Conservation (phyloP, 2,888 invertebrate species). For the Eupithecia inturbata region DNA sequence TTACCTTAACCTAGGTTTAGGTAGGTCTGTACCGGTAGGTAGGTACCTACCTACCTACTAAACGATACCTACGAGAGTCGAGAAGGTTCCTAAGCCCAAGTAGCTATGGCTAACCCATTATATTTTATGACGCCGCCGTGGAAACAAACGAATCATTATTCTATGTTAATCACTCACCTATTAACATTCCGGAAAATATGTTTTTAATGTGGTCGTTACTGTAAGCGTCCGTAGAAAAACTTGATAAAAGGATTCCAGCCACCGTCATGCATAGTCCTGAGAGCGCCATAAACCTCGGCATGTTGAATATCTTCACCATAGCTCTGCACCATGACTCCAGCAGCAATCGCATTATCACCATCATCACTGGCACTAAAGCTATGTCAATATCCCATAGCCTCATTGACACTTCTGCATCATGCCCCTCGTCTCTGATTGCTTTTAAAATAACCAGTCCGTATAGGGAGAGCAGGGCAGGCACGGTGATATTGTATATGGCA, state of each 20-base stretch:
- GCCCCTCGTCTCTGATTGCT: conserved; percentile 76
- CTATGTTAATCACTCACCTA: conserved; percentile 66
- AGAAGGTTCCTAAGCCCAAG: background rate
- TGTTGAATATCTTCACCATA: conserved; percentile 82
- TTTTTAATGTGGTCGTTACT: conserved; percentile 78
- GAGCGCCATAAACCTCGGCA: conserved; percentile 84
- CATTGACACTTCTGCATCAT: conserved; percentile 66
- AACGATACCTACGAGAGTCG: too few species aligned
- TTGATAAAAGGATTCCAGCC: conserved; percentile 82
- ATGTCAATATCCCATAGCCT: conserved; percentile 85
- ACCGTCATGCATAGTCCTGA: conserved; percentile 84
- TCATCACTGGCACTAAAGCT: conserved; percentile 85
- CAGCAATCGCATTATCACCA: conserved; percentile 83
- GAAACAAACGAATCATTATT: conserved; percentile 36
- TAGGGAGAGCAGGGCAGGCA: conserved; percentile 81
- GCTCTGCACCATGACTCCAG: conserved; percentile 85
- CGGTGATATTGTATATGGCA: conserved; percentile 85
- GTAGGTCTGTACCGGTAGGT: background rate
- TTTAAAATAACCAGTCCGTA: conserved; percentile 84
- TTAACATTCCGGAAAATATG: conserved; percentile 79
- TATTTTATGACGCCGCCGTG: background rate
- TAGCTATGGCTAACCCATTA: too few species aligned
- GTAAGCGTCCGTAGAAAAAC: conserved; percentile 75
- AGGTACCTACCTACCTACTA: too few species aligned
- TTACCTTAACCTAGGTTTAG: too few species aligned